A percentile compares a stretch with the other conserved stretches of the same genome.
Conservation (phyloP, 2,888 invertebrate genomes). For the Meteorus cinctellus region DNA sequence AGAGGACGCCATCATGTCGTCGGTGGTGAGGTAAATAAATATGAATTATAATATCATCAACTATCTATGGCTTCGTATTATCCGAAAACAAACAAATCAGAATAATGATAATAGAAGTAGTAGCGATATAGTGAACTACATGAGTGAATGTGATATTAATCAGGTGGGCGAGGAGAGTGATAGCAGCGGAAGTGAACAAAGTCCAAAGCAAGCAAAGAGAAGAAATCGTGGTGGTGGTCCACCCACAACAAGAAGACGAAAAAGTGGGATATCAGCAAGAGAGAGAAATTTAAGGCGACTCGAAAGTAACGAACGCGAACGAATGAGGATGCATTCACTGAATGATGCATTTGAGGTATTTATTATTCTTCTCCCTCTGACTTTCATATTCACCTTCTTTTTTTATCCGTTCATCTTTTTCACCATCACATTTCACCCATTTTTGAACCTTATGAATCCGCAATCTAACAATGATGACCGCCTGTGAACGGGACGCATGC, state of each 20-base stretch:
- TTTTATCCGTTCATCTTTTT: neutral
- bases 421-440: neutral
- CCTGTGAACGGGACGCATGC: slow-evolving; percentile 15
- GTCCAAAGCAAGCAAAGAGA: slow-evolving; percentile 71
- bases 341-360: slow-evolving; percentile 92
- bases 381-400: neutral
- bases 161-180: slow-evolving; percentile 72
- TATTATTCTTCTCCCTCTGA: slow-evolving; percentile 24
- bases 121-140: neutral
- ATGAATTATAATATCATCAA: too few species aligned
- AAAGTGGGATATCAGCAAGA: slow-evolving; percentile 86
- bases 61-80: too few species aligned
- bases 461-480: slow-evolving; percentile 12
- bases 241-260: slow-evolving; percentile 77
- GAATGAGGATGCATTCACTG: slow-evolving; percentile 93
- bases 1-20: slow-evolving; percentile 70
- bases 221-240: slow-evolving; percentile 67
- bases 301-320: slow-evolving; percentile 92
- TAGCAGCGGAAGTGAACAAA: slow-evolving; percentile 71
- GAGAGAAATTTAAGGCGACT: slow-evolving; percentile 89
- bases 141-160: slow-evolving; percentile 7
- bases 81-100: neutral
- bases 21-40: slow-evolving; percentile 65
- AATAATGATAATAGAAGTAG: neutral
- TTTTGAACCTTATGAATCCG: neutral